A percentile compares a stretch with the other conserved stretches of the same genome.
phyloP scores from a whole-genome alignment of 2,797 vertebrate genomes.

The Microctenopoma steveboyesi region DNA sequence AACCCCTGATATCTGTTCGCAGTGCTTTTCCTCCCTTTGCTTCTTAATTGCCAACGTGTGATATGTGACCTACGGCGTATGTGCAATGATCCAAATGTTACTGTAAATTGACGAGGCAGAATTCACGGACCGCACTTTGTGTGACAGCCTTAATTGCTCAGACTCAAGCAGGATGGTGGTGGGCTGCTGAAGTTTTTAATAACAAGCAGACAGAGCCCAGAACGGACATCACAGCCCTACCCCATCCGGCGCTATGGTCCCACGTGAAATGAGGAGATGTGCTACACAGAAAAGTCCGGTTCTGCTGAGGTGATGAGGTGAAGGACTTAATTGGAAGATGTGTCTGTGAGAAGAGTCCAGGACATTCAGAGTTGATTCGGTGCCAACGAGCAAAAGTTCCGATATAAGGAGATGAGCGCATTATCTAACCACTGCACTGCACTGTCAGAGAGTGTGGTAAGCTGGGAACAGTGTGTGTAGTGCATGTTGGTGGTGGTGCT shows the following conservation, averaged over 20 bases:
- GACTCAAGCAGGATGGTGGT: constrained; percentile 7
- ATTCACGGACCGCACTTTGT: constrained; percentile 33
- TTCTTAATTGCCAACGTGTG: constrained; percentile 57
- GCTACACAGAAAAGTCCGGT: constrained; percentile 20
- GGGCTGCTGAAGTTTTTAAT: constrained; percentile 17
- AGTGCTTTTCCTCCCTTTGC: constrained; percentile 1
- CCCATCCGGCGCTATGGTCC: constrained; percentile 8
- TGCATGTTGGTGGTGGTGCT: too few relatives aligned
- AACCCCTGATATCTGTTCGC: constrained; percentile 24
- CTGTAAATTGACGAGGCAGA: constrained; percentile 55
- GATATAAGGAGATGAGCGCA: background rate
- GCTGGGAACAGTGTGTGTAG: too few relatives aligned
- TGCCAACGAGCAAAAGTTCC: constrained; percentile 24
- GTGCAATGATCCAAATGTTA: constrained; percentile 56
- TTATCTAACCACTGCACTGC: background rate
- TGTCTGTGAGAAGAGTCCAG: constrained; percentile 17
- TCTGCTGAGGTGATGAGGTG: constrained; percentile 28
- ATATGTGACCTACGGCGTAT: constrained; percentile 36
- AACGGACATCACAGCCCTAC: background rate
- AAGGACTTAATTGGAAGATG: constrained; percentile 55
- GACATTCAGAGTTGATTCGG: constrained; percentile 15
- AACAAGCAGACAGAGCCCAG: background rate
- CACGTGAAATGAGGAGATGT: constrained; percentile 46
- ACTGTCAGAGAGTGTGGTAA: background rate
- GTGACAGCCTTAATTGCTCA: constrained; percentile 53